Evolutionary conservation across 2,797 vertebrate genomes (phyloP), one percentile per base, ranked within the genome.

Genomic region (Acridotheres tristis): DNA sequence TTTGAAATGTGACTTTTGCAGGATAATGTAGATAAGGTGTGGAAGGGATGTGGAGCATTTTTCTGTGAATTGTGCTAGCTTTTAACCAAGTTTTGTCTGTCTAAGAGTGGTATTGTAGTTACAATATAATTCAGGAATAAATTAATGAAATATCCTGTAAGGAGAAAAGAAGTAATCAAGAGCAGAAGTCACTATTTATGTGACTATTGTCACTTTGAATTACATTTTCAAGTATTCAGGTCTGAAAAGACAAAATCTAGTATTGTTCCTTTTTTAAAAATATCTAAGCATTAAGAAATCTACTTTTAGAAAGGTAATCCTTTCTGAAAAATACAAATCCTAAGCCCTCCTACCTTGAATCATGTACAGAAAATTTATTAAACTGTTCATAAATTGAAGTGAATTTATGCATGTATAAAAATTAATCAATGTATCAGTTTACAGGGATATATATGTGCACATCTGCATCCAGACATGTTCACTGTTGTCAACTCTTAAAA

Each of bases 251-350:
- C 27, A 82, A 81, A 85, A 79, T 54, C 17, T 65, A 76, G 14
- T 30, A 38, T 25, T 82, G 21, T 76, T 72, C 10, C 7, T 81
- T 69, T 54, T 20, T 32, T 85, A 3, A 3, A 13, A 82, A 87
- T 87, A 84, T 58, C 53, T 23, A 42, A 51, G 48, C 73, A 51
- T 75, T 66, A 82, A 29, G 10, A 23, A 85, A 79, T 59, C 89
- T 93, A 73, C 63, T 94, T 89, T 94, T 79, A 77, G 81, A 76
- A 90, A 89, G 16, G 32, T 63, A 94, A 90, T 92, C 87, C 71
- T 79, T 81, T 84, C 50, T 85, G 71, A 67, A 94, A 92, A 89
- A 82, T 42, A 76, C n/a, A 75, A 92, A 89, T 82, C 59, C 38
- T 82, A 85, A 82, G 34, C n/a, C 53, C 7, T 79, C 19, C 50